Evolutionary conservation across 37 sponge, comb jelly and placozoan genomes (phyloP), one percentile per base, ranked within the genome.

Genomic region (Cliona cf. orientalis): DNA sequence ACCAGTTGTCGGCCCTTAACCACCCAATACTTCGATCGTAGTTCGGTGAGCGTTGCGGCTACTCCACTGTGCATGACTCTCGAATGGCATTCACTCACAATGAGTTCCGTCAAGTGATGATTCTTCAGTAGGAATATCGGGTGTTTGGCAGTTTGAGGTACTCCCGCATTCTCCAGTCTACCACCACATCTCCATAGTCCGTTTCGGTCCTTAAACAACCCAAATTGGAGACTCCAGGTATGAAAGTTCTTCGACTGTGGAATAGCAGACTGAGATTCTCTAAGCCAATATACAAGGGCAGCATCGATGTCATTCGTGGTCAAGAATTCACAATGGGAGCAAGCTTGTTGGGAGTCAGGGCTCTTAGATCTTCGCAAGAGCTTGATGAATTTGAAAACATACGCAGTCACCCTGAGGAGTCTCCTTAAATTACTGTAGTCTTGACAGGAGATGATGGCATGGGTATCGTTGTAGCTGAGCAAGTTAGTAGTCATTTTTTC

Each of bases 1-100:
- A 76, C 78, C 32, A 60, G 32, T 33, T 76, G 78, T 34, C 78
- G 28, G 26, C 78, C 64, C 26, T 42, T 37, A 19, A 76, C 41
- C 25, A 59, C 14, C 78, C 78, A 76, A 42, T 55, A 74, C 71
- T 34, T 25, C 58, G 61, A n/a, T 61, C 59, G 6, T n/a, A n/a
- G n/a, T n/a, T n/a, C n/a, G n/a, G n/a, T n/a, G n/a, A n/a, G n/a
- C n/a, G n/a, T n/a, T n/a, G 22, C 74, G 31, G 21, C 5, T 5
- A 44, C 57, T 5, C 74, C 74, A 11, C 31, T 49, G 38, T 72
- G 74, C 53, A 72, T 42, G 11, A 72, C 57, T 19, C 40, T 49
- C 56, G 6, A 17, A 56, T 72, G 74, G 74, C 34, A 26, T 26
- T 72, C 74, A 49, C 42, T 53, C 31, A 72, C 57, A 4, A 72